These are phyloP conservation scores for Thomomys bottae DNA, from an alignment of 2,113 vertebrate genomes.

Conservation along the genomic window DNA sequence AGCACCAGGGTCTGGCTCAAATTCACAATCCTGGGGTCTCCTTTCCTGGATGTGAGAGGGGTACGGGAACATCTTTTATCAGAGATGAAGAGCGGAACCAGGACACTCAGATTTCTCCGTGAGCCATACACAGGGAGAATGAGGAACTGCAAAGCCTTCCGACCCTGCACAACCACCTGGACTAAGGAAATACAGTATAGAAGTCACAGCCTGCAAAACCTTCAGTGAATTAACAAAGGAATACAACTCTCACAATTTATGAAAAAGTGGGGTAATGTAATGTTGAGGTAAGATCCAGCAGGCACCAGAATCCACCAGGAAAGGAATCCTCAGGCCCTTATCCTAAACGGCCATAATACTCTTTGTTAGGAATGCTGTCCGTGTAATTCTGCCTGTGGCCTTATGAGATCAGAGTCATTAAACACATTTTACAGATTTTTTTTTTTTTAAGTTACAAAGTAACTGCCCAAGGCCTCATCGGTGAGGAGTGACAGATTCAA, in stretches of 20 bases:
- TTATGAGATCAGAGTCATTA: conserved; percentile 4
- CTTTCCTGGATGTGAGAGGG: too few species aligned
- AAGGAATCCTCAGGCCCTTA: background rate
- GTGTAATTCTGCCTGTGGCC: background rate
- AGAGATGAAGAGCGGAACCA: background rate
- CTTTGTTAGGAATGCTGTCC: too few species aligned
- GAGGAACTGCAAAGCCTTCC: background rate
- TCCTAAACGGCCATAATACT: background rate
- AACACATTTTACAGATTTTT: conserved; percentile 42
- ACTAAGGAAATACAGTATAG: background rate
- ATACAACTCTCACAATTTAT: background rate
- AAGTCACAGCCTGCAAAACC: background rate
- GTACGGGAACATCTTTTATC: background rate
- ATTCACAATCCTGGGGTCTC: background rate
- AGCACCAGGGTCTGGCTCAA: rapidly evolving
- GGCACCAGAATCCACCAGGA: background rate
- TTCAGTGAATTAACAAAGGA: conserved; percentile 17
- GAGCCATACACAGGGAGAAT: background rate
- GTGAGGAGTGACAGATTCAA: background rate
- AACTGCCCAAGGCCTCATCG: conserved; percentile 36
- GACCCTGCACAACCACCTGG: background rate
- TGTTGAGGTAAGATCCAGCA: background rate
- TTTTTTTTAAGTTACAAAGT: conserved; percentile 15
- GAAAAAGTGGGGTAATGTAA: background rate
- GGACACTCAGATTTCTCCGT: background rate